Base-by-base conservation (phyloP, 30 jellyfish, hydroid and myxozoan genomes). In the Calvadosia cruxmelitensis region DNA sequence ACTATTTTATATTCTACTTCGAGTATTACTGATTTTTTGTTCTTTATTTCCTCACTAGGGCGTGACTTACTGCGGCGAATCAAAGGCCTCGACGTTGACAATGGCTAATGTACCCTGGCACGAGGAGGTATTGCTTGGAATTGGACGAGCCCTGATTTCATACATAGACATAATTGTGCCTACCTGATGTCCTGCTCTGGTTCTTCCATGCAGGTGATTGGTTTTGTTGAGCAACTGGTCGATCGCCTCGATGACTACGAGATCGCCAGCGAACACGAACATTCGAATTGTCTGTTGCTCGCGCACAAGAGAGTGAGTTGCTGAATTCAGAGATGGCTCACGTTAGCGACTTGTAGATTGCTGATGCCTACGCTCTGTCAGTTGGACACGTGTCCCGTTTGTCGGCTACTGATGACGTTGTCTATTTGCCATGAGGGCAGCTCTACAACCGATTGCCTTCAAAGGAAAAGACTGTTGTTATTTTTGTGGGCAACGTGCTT, bases 81-180 rank as follows among this genome's bases (percentile, higher is more conserved):
- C 97, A 35, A 88, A 88, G 49, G 97, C 97, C 32, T 88, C 97
- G 1, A 75, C 71, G 65, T 36, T 88, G 71, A 88, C 97, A 29
- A 88, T 88, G 97, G 72, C 74, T 32, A 88, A 88, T 32, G 85
- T 88, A 50, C 97, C 97, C 15, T 88, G 97, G 97, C 97, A 88
- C 64, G 92, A 88, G 34, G 97, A 88, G 89, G 97, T 88, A 62
- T 42, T 10, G 10, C 10, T 5, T 20, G 57, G 15, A 42, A 42
- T 42, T 42, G 57, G 20, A n/a, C n/a, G n/a, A n/a, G n/a, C n/a
- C n/a, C n/a, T n/a, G n/a, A n/a, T n/a, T n/a, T n/a, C n/a, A n/a
- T n/a, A n/a, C n/a, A n/a, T n/a, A n/a, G n/a, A n/a, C n/a, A n/a
- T n/a, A n/a, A n/a, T n/a, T n/a, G n/a, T n/a, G n/a, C n/a, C n/a